Conservation (phyloP, 2,888 invertebrate genomes). For the Helicoverpa assulta region DNA sequence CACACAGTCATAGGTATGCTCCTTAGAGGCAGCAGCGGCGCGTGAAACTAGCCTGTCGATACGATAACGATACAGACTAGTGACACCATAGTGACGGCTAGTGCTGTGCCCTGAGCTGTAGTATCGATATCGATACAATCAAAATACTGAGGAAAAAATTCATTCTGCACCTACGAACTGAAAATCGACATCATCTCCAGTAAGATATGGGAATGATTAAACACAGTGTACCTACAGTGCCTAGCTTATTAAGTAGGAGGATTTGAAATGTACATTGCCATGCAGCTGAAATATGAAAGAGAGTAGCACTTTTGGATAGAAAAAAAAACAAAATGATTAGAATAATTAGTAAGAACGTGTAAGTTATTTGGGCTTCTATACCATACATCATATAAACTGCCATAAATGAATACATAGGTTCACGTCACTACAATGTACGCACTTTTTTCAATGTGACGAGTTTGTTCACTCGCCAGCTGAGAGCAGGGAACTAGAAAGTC, state of each 20-base stretch:
- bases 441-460: background rate
- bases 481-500: constrained; percentile 5
- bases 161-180: too few relatives aligned
- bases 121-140: background rate
- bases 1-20: background rate
- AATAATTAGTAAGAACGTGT: too few relatives aligned
- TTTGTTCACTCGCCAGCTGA: constrained; percentile 3
- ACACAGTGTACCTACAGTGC: too few relatives aligned
- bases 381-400: background rate
- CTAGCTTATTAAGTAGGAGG: too few relatives aligned
- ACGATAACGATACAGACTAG: constrained; percentile 4
- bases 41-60: constrained; percentile 47
- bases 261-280: too few relatives aligned
- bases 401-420: background rate
- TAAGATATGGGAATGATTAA: too few relatives aligned
- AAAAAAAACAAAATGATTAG: too few relatives aligned
- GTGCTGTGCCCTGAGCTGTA: background rate
- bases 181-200: too few relatives aligned
- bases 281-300: too few relatives aligned
- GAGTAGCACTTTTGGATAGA: too few relatives aligned
- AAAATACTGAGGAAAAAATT: background rate
- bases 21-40: constrained; percentile 28
- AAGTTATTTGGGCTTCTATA: too few relatives aligned
- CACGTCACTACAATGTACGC: background rate
- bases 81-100: constrained; percentile 15